Evolutionary conservation across 1,140 invertebrate species (phyloP).

Genomic region (Sogatella furcifera): DNA sequence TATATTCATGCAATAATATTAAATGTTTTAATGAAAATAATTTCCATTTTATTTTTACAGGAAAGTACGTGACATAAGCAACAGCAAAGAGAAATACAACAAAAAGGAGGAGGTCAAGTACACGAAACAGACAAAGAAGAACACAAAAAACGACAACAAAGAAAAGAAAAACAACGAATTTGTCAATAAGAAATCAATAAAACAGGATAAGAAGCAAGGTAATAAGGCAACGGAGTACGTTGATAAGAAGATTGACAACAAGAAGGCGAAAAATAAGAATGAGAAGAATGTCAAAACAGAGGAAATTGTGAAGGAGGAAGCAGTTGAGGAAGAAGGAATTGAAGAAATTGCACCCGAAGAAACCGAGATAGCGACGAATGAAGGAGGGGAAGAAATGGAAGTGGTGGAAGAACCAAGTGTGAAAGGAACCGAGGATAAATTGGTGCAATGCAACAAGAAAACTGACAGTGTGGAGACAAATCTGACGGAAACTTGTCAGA

Average conservation of each 20-base stretch:
- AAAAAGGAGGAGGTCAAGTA: not conserved
- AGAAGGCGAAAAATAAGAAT: not conserved
- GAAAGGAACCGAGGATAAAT: not conserved
- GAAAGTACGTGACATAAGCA: too few species aligned
- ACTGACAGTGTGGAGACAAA: not conserved
- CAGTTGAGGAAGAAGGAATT: not conserved
- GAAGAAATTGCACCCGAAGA: not conserved
- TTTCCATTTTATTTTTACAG: not conserved
- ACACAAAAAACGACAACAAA: not conserved
- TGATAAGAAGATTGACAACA: not conserved
- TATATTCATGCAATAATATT: too few species aligned
- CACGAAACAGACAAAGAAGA: not conserved
- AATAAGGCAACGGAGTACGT: not conserved
- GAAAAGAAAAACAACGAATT: not conserved
- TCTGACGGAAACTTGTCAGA: not conserved
- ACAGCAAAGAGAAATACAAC: not conserved
- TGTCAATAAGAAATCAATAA: not conserved
- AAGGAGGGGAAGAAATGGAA: not conserved
- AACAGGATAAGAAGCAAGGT: not conserved
- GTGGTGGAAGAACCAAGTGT: not conserved
- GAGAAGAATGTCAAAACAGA: not conserved
- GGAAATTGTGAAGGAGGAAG: not conserved
- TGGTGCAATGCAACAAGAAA: not conserved
- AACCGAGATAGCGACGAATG: not conserved
- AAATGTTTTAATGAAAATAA: not conserved